Evolutionary conservation across 2,888 invertebrate species (phyloP).

Genomic region (Himalopsyche kuldschensis): DNA sequence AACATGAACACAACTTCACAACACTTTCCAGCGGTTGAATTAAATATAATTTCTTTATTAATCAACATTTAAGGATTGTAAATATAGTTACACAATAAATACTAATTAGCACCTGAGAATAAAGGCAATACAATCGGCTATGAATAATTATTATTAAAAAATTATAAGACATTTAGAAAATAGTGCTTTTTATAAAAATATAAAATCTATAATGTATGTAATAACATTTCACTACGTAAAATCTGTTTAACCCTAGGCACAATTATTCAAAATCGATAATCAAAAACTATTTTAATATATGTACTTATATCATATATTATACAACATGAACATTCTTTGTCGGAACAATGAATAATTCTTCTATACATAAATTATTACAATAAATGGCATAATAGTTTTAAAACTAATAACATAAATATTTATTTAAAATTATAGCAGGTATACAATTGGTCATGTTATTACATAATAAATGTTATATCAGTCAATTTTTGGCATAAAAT

Average conservation of each 20-base stretch:
- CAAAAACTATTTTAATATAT: too few relatives aligned
- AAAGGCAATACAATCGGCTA: background rate
- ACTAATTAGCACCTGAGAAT: background rate
- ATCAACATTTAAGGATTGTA: background rate
- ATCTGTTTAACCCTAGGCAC: too few relatives aligned
- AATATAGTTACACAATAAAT: background rate
- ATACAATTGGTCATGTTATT: background rate
- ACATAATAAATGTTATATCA: background rate
- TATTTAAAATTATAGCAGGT: background rate
- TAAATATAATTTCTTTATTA: too few relatives aligned
- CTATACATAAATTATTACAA: background rate
- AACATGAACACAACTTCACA: too few relatives aligned
- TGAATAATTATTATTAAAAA: background rate
- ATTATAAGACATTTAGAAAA: background rate
- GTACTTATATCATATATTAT: too few relatives aligned
- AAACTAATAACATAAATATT: background rate
- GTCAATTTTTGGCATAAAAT: background rate
- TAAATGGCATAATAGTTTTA: background rate
- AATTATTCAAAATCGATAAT: too few relatives aligned
- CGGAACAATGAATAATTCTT: background rate
- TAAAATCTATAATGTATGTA: too few relatives aligned
- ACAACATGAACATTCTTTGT: too few relatives aligned
- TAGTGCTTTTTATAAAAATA: background rate
- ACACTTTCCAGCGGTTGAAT: too few relatives aligned
- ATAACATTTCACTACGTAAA: too few relatives aligned